Evolutionary conservation across 1,140 invertebrate species (phyloP).

Genomic region (Batillaria attramentaria): DNA sequence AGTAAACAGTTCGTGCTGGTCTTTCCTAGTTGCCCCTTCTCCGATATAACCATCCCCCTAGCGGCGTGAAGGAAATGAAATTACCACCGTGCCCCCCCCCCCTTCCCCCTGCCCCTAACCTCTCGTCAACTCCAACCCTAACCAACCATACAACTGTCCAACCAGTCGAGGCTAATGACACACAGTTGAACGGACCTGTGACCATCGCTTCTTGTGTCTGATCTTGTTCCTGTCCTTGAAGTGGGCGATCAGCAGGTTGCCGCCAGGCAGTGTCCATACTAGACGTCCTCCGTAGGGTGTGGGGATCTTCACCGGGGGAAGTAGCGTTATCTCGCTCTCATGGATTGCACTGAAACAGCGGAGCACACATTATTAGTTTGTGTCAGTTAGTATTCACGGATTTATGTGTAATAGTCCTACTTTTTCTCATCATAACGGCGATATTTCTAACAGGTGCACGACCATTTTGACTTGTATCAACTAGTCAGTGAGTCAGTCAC

Average conservation of each 20-base stretch:
- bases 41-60: no score
- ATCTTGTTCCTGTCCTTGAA: conserved; percentile 98
- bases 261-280: conserved; percentile 95
- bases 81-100: background rate
- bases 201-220: conserved; percentile 83
- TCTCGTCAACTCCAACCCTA: background rate
- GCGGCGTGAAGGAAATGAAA: background rate
- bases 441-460: no score
- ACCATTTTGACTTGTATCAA: no score
- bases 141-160: background rate
- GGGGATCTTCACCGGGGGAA: conserved; percentile 92
- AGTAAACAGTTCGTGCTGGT: no score
- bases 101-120: no score
- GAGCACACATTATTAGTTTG: no score
- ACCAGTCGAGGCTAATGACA: background rate
- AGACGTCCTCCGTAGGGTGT: conserved; percentile 96
- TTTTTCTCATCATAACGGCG: no score
- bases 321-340: conserved; percentile 90
- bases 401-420: no score
- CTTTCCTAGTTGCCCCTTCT: no score
- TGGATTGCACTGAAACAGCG: conserved; percentile 83
- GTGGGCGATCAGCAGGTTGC: conserved; percentile 98
- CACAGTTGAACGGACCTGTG: conserved; percentile 59
- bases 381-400: no score
- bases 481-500: no score